phyloP scores from a whole-genome alignment of 2,113 vertebrate species.

The Macrotis lagotis region DNA sequence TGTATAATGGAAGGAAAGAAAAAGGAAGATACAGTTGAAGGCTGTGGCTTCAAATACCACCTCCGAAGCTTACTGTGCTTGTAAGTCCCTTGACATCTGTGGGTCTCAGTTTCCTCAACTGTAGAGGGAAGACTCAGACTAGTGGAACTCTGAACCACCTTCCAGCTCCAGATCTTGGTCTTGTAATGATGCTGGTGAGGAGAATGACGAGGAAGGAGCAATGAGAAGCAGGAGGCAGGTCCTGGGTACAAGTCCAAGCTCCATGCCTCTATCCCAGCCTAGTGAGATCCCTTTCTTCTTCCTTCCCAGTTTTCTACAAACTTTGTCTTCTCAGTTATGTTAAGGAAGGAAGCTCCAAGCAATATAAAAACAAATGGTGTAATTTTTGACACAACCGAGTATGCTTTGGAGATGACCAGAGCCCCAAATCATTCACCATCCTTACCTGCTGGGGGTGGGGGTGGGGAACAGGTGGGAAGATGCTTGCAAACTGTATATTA shows the following conservation, averaged over 20 bases:
- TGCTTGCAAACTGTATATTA: background rate
- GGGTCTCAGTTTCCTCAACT: background rate
- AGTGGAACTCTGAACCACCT: background rate
- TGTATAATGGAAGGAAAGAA: background rate
- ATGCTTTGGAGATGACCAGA: background rate
- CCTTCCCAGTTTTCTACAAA: conserved; percentile 35
- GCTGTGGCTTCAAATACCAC: background rate
- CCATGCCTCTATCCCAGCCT: conserved; percentile 16
- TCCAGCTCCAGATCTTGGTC: background rate
- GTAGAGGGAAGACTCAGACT: background rate
- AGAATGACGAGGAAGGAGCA: background rate
- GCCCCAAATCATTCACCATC: background rate
- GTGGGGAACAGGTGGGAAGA: background rate
- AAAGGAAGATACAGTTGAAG: background rate
- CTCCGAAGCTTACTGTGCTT: background rate
- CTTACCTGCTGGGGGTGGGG: background rate
- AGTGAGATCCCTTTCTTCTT: background rate
- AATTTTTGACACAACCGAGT: background rate
- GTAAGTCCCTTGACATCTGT: background rate
- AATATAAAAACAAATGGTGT: conserved; percentile 29
- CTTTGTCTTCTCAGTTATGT: conserved; percentile 6
- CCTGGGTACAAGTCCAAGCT: background rate
- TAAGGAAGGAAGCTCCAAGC: conserved; percentile 20
- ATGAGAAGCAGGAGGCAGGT: background rate
- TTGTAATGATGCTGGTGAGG: background rate